A percentile compares a stretch with the other conserved stretches of the same genome.
These are phyloP conservation scores for Muscicapa comitata DNA, from an alignment of 2,797 vertebrate species.

Conservation along the genomic window DNA sequence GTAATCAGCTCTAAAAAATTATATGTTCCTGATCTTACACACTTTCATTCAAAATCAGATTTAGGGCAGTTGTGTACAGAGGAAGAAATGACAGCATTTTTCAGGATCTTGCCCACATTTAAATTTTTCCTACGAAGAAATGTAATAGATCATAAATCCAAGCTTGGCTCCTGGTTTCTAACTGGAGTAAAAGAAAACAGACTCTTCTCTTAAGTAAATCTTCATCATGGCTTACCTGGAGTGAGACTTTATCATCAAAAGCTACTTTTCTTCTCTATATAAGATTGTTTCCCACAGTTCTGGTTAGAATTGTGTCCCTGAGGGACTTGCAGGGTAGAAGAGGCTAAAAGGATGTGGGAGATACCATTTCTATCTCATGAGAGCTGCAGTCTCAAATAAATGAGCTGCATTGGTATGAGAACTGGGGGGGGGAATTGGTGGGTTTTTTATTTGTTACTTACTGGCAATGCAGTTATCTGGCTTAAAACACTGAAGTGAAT, in stretches of 20 bases:
- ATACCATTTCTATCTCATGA: background rate
- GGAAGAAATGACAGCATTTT: background rate
- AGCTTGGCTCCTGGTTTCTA: background rate
- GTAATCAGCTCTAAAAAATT: background rate
- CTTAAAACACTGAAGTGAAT: background rate
- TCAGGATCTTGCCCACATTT: background rate
- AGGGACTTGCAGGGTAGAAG: background rate
- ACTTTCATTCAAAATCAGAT: background rate
- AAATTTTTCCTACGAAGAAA: background rate
- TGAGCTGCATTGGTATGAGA: fast-evolving
- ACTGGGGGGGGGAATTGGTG: fast-evolving
- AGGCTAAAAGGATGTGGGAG: background rate
- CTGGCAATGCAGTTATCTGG: background rate
- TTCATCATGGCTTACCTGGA: background rate
- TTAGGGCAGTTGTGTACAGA: background rate
- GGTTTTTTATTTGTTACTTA: background rate
- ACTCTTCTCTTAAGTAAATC: background rate
- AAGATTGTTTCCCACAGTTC: background rate
- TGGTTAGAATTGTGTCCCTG: background rate
- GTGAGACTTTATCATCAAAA: background rate
- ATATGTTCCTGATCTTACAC: background rate
- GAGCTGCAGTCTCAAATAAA: background rate
- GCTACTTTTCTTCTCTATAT: background rate
- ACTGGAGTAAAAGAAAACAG: background rate
- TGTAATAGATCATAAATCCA: background rate